Evolutionary conservation across 2,113 vertebrate genomes (phyloP).

Genomic region (Leucoraja erinaceus): DNA sequence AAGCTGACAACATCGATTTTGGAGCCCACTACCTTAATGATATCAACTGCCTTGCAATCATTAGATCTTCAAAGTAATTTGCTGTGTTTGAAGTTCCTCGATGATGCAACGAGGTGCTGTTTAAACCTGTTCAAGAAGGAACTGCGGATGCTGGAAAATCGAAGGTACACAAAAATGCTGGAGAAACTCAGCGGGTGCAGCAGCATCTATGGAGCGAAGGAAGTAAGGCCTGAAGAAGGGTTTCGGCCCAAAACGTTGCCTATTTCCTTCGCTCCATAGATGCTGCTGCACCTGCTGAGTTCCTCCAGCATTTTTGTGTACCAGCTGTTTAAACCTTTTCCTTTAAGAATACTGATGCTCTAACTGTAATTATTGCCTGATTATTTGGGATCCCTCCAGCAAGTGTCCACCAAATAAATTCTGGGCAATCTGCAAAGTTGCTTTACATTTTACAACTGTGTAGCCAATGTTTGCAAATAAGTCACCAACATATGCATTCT

Average conservation of each 20-base stretch:
- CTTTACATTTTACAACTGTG: not conserved
- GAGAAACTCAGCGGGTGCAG: too few species aligned
- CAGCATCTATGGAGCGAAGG: too few species aligned
- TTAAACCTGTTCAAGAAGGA: too few species aligned
- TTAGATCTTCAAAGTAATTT: not conserved
- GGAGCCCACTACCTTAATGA: not conserved
- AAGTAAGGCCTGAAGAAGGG: too few species aligned
- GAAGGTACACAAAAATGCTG: too few species aligned
- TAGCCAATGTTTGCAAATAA: not conserved
- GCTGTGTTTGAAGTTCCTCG: not conserved
- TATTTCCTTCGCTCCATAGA: too few species aligned
- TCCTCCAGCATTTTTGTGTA: too few species aligned
- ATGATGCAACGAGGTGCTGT: not conserved
- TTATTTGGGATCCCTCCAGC: not conserved
- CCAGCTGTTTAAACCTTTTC: too few species aligned
- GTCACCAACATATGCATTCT: not conserved
- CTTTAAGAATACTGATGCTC: not conserved
- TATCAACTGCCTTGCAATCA: not conserved
- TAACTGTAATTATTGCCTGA: not conserved
- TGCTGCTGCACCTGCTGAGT: too few species aligned
- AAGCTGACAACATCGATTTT: not conserved
- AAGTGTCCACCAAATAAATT: not conserved
- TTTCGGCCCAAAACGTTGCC: too few species aligned
- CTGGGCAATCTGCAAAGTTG: not conserved
- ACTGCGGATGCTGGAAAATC: too few species aligned